phyloP scores from a whole-genome alignment of 2,113 vertebrate species.

The Progne subis region DNA sequence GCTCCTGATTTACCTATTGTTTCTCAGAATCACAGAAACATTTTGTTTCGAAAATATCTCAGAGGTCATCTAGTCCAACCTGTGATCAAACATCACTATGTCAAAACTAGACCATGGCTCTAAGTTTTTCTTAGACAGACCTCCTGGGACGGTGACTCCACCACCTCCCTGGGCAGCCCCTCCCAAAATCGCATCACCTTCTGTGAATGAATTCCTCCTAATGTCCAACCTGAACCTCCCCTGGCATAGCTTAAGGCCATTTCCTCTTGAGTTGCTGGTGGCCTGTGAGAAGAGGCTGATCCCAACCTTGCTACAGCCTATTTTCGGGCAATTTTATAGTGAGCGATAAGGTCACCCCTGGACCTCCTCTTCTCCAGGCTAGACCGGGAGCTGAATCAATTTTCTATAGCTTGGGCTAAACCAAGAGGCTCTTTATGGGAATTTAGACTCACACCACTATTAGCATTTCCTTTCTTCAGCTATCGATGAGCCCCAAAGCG shows the following conservation, averaged over 20 bases:
- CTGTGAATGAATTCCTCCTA: not conserved
- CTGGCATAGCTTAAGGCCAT: not conserved
- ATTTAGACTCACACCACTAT: not conserved
- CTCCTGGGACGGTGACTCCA: fast-evolving
- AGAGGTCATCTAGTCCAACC: fast-evolving
- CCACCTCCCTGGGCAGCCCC: not conserved
- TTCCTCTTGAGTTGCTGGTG: not conserved
- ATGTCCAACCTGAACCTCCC: not conserved
- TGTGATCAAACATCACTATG: not conserved
- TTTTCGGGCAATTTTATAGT: not conserved
- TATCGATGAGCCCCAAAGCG: too few relatives aligned
- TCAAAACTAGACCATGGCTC: too few relatives aligned
- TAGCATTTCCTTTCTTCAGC: not conserved
- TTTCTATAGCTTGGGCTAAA: not conserved
- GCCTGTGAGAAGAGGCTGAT: not conserved
- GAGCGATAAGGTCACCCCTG: not conserved
- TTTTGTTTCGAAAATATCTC: not conserved
- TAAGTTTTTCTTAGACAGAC: not conserved
- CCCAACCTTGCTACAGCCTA: not conserved
- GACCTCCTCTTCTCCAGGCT: not conserved
- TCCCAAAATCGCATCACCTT: not conserved
- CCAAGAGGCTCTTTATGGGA: too few relatives aligned
- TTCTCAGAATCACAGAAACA: not conserved
- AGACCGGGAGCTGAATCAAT: not conserved
- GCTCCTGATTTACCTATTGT: not conserved